phyloP scores from a whole-genome alignment of 2,888 invertebrate species.

The Hoplodrina blanda region DNA sequence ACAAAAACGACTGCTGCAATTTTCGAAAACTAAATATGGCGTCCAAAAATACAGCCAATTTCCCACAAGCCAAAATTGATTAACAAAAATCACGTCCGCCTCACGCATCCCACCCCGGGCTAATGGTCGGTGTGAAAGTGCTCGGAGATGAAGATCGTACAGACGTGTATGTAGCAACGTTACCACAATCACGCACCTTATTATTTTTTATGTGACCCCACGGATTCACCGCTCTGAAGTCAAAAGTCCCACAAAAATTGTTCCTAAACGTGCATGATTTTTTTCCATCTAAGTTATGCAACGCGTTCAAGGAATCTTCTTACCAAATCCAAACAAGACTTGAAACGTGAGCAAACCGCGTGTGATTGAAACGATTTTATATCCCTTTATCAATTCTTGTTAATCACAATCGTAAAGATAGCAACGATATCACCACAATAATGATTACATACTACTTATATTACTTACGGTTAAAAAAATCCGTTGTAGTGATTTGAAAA shows the following conservation, averaged over 20 bases:
- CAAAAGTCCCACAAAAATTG: slow-evolving; percentile 44
- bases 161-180: slow-evolving; percentile 67
- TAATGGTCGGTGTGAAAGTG: slow-evolving; percentile 80
- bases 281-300: slow-evolving; percentile 47
- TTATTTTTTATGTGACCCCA: slow-evolving; percentile 88
- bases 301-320: slow-evolving; percentile 47
- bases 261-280: slow-evolving; percentile 34
- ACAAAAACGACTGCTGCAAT: slow-evolving; percentile 3
- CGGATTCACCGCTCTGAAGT: slow-evolving; percentile 65
- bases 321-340: slow-evolving; percentile 42
- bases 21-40: slow-evolving; percentile 19
- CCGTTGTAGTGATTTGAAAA: slow-evolving; percentile 1
- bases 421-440: slow-evolving; percentile 25
- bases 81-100: slow-evolving; percentile 74
- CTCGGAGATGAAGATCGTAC: slow-evolving; percentile 80
- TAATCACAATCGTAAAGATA: slow-evolving; percentile 51
- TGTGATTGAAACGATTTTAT: slow-evolving; percentile 41
- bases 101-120: slow-evolving; percentile 64
- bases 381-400: slow-evolving; percentile 57
- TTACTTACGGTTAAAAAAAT: slow-evolving; percentile 19
- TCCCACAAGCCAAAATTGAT: slow-evolving; percentile 56
- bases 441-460: slow-evolving; percentile 27
- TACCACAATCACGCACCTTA: slow-evolving; percentile 84
- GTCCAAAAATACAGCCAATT: slow-evolving; percentile 25
- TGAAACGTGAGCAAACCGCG: slow-evolving; percentile 54